phyloP scores from a whole-genome alignment of 2,797 vertebrate species.

The Salarias fasciatus region DNA sequence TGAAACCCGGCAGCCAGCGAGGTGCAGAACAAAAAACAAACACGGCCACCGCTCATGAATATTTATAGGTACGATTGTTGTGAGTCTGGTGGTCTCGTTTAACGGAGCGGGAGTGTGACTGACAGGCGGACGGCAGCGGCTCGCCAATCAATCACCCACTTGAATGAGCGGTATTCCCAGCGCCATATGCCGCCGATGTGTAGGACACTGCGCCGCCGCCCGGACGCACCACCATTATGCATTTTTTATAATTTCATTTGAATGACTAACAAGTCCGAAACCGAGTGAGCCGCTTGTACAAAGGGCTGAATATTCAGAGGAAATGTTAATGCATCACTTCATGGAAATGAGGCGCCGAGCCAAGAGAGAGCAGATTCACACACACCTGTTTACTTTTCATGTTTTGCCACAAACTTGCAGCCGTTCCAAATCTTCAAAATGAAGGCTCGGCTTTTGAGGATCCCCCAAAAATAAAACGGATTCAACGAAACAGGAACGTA shows the following conservation, averaged over 20 bases:
- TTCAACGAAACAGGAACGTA: too few species aligned
- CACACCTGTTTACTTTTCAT: conserved; percentile 76
- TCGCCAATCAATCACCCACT: conserved; percentile 62
- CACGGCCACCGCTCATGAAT: conserved; percentile 53
- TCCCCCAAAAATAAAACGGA: too few species aligned
- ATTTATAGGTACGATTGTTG: conserved; percentile 59
- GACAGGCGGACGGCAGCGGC: conserved; percentile 60
- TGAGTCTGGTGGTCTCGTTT: conserved; percentile 42
- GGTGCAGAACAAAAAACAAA: conserved; percentile 35
- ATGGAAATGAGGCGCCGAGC: conserved; percentile 69
- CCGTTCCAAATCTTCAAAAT: conserved; percentile 34
- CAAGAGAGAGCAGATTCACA: conserved; percentile 61
- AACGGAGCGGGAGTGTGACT: conserved; percentile 51
- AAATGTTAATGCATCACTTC: conserved; percentile 74
- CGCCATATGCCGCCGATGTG: conserved; percentile 67
- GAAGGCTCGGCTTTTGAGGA: conserved; percentile 21
- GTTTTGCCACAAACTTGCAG: conserved; percentile 52
- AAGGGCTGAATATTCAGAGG: conserved; percentile 71
- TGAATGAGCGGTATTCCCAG: conserved; percentile 62
- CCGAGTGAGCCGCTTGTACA: conserved; percentile 38
- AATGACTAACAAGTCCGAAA: conserved; percentile 69
- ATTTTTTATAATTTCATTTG: conserved; percentile 71
- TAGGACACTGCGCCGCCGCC: conserved; percentile 58
- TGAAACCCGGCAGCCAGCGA: conserved; percentile 19
- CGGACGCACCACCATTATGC: conserved; percentile 39